Conservation (phyloP, 2,888 invertebrate genomes). For the Lasiommata megera region DNA sequence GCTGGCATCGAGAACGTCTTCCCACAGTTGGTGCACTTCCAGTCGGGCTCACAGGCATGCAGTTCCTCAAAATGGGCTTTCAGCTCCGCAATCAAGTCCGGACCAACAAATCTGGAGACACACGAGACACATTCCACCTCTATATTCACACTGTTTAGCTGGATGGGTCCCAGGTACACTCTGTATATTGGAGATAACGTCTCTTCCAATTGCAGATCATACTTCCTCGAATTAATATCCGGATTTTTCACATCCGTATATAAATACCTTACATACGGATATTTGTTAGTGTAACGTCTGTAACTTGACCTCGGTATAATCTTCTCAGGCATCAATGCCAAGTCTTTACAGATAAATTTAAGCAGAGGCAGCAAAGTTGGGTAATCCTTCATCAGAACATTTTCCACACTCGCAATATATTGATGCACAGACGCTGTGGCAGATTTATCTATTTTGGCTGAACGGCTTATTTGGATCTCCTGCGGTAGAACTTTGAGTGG, state of each 20-base stretch:
- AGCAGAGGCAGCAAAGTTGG: slow-evolving; percentile 14
- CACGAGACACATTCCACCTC: slow-evolving; percentile 49
- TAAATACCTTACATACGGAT: slow-evolving; percentile 52
- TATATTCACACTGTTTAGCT: slow-evolving; percentile 23
- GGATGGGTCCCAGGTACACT: slow-evolving; percentile 28
- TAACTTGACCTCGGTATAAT: slow-evolving; percentile 16
- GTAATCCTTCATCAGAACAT: not conserved
- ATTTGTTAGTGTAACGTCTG: slow-evolving; percentile 37
- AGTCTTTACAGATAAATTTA: slow-evolving; percentile 25
- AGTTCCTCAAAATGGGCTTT: slow-evolving; percentile 43
- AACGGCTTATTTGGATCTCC: slow-evolving; percentile 25
- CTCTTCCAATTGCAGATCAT: slow-evolving; percentile 57
- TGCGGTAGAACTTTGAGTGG: slow-evolving; percentile 20
- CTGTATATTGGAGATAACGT: slow-evolving; percentile 39
- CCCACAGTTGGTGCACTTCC: slow-evolving; percentile 48
- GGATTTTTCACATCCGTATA: slow-evolving; percentile 35
- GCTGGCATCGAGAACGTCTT: slow-evolving; percentile 34
- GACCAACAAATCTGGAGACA: slow-evolving; percentile 34
- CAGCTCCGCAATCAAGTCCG: slow-evolving; percentile 28
- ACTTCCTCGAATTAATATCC: slow-evolving; percentile 21
- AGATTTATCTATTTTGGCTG: not conserved
- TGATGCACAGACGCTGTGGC: not conserved
- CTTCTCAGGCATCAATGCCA: slow-evolving; percentile 20
- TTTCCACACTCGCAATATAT: slow-evolving; percentile 9
- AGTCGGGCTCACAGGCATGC: slow-evolving; percentile 48